Evolutionary conservation across 1,140 invertebrate genomes (phyloP).

Genomic region (Vanessa atalanta): DNA sequence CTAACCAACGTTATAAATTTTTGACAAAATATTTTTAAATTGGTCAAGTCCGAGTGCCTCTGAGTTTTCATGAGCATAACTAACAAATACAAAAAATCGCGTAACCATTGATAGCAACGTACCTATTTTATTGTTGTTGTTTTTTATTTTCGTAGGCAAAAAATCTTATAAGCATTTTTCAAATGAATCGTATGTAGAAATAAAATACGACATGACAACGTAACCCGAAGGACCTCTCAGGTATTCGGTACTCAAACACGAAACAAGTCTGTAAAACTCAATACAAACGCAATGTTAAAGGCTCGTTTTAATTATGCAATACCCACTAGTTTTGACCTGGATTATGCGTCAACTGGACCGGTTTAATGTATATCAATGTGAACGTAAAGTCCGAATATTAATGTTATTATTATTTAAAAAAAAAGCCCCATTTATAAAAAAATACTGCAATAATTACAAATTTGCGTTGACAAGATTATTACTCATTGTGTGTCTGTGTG

Average conservation of each 20-base stretch:
- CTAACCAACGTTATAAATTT: too few relatives aligned
- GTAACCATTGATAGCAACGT: too few relatives aligned
- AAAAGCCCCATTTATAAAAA: background rate
- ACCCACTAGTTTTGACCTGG: conserved; percentile 5
- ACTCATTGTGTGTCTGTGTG: background rate
- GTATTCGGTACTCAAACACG: too few relatives aligned
- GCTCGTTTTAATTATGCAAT: conserved; percentile 10
- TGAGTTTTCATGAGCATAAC: too few relatives aligned
- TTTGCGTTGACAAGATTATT: background rate
- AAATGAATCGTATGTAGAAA: too few relatives aligned
- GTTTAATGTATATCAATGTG: conserved; percentile 4
- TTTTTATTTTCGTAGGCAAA: too few relatives aligned
- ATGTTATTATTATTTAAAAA: background rate
- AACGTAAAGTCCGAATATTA: background rate
- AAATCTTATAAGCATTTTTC: too few relatives aligned
- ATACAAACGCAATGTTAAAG: conserved; percentile 1
- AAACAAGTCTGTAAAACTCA: too few relatives aligned
- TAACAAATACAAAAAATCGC: too few relatives aligned
- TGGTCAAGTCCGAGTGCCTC: too few relatives aligned
- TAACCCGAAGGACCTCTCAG: background rate
- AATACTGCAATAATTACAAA: background rate
- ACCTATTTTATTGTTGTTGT: too few relatives aligned
- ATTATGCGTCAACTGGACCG: conserved; percentile 7
- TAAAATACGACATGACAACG: background rate
- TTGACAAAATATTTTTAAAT: too few relatives aligned